Evolutionary conservation across 2,113 vertebrate genomes (phyloP).

Genomic region (Nothoprocta perdicaria): DNA sequence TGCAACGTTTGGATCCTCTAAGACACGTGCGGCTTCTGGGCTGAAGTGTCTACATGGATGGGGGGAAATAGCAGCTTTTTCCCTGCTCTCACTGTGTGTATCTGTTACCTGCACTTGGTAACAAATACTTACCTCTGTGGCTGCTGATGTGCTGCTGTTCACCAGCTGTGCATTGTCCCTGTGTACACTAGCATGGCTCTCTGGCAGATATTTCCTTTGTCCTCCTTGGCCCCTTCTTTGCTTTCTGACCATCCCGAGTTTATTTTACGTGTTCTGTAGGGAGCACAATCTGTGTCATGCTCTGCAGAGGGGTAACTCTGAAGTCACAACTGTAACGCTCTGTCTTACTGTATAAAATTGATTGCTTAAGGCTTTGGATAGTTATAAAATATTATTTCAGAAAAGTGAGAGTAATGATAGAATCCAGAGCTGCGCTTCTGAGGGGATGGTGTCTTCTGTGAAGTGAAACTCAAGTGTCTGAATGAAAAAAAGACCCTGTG

Average conservation of each 20-base stretch:
- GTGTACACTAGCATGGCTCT: not conserved
- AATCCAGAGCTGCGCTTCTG: not conserved
- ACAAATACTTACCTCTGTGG: not conserved
- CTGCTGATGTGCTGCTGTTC: not conserved
- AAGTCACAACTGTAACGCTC: not conserved
- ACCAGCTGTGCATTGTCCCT: rapidly evolving
- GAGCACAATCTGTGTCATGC: not conserved
- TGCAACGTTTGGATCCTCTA: not conserved
- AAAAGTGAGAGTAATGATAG: not conserved
- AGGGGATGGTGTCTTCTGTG: not conserved
- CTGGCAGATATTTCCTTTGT: not conserved
- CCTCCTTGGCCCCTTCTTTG: too few species aligned
- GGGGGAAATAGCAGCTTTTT: not conserved
- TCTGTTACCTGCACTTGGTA: not conserved
- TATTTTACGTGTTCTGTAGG: not conserved
- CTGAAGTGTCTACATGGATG: not conserved
- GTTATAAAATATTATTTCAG: not conserved
- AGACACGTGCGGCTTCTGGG: not conserved
- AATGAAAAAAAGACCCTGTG: not conserved
- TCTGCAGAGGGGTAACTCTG: not conserved
- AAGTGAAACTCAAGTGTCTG: not conserved
- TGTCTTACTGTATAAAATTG: not conserved
- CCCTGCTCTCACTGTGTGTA: not conserved
- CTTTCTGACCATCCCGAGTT: not conserved
- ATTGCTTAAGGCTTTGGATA: not conserved